Evolutionary conservation across 2,113 vertebrate species (phyloP).

Genomic region (Acanthochromis polyacanthus): DNA sequence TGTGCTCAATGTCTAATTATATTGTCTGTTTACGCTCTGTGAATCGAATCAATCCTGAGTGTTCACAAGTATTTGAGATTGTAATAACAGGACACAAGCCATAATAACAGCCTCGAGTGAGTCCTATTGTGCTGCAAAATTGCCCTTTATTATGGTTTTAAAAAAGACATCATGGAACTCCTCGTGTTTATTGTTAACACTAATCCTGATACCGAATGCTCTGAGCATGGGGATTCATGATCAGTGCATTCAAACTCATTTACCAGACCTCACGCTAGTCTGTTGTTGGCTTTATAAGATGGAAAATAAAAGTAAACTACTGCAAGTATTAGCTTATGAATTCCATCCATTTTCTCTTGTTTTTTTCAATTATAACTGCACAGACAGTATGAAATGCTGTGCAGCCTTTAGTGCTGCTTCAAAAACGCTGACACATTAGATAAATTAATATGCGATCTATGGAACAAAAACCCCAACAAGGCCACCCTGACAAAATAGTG

Average conservation of each 20-base stretch:
- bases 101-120: too few relatives aligned
- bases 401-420: neutral
- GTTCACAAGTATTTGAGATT: too few relatives aligned
- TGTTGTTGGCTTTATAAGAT: too few relatives aligned
- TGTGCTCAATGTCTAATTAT: neutral
- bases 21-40: neutral
- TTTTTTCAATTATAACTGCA: neutral
- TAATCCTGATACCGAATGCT: neutral
- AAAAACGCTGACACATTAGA: constrained; percentile 38
- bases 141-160: too few relatives aligned
- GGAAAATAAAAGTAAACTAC: neutral
- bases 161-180: too few relatives aligned
- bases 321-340: neutral
- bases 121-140: too few relatives aligned
- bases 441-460: constrained; percentile 34
- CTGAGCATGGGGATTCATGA: neutral
- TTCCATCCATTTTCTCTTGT: neutral
- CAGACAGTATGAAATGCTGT: neutral
- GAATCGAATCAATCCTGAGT: too few relatives aligned
- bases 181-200: neutral
- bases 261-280: neutral
- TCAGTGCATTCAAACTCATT: neutral
- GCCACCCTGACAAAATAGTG: constrained; percentile 36
- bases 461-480: constrained; percentile 15
- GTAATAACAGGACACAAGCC: too few relatives aligned